phyloP scores from a whole-genome alignment of 35 echinoderm and acorn worm genomes.

The Apostichopus californicus region DNA sequence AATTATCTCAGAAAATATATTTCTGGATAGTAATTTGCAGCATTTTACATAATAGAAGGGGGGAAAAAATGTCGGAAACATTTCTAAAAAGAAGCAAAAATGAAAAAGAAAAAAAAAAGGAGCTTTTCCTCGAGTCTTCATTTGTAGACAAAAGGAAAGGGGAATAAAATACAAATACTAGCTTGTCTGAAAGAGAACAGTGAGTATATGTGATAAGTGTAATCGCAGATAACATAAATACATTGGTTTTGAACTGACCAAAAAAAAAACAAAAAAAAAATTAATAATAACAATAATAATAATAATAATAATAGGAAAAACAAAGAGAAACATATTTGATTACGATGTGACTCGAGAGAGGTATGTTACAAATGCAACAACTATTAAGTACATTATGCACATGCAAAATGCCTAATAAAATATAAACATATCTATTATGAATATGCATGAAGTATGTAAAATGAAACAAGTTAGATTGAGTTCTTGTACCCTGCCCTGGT shows the following conservation, averaged over 20 bases:
- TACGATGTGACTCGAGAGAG: neutral
- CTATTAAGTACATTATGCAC: conserved; percentile 48
- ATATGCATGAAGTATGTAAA: neutral
- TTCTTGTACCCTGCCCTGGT: too few relatives aligned
- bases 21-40: conserved; percentile 59
- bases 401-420: conserved; percentile 35
- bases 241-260: neutral
- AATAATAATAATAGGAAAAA: neutral
- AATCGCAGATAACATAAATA: conserved; percentile 15
- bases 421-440: conserved; percentile 6
- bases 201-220: conserved; percentile 3
- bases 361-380: conserved; percentile 48
- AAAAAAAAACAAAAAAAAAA: neutral
- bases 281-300: neutral
- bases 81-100: conserved; percentile 35
- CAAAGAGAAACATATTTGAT: neutral
- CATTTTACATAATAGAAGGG: conserved; percentile 56
- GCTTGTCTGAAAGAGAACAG: conserved; percentile 39
- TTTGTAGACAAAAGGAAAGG: too few relatives aligned
- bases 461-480: too few relatives aligned
- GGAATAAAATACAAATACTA: too few relatives aligned
- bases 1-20: conserved; percentile 63
- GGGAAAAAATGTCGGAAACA: conserved; percentile 26
- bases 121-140: neutral
- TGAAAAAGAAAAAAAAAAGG: conserved; percentile 14